Base-by-base conservation (phyloP, 2,888 invertebrate species). In the Cylloceria caligata region DNA sequence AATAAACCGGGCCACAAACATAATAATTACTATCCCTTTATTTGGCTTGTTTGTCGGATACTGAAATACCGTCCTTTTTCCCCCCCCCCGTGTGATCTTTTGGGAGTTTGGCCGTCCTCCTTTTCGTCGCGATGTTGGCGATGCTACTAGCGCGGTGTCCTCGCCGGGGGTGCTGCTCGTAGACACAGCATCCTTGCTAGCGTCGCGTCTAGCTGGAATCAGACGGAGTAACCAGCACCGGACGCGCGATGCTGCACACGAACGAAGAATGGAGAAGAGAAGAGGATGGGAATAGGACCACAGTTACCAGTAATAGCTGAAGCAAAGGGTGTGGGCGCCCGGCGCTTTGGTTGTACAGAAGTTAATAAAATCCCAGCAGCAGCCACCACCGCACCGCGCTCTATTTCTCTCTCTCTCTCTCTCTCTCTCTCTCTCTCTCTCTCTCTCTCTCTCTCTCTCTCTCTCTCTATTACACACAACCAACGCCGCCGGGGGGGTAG, bases 331-430 rank as follows among this genome's bases (percentile, higher is more conserved):
- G 45, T 60, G 45, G 60, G 57, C 45, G 45, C 60, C 34, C 62
- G 72, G 73, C 79, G 83, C 88, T 88, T 87, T 88, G 88, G 72
- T 88, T 87, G 88, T 91, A 91, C 89, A 92, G 91, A 92, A 92
- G 92, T 92, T 92, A 92, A 92, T 92, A 92, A 92, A 92, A 92
- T 92, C 92, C 91, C 88, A 87, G 89, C 89, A 90, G 88, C 87
- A 76, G 87, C 86, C 87, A 86, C 85, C 85, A 84, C 87, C 84
- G 55, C 78, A 74, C 57, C 52, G 71, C 47, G 45, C 80, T 77
- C 69, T 83, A 52, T 52, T 80, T 83, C 68, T 80, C 80, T 77
- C 65, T 78, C 80, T 75, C 64, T 83, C 60, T 47, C 81, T 83
- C 65, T 81, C 81, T 83, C 68, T 80, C 80, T 77, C 65, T 78